Base-by-base conservation (phyloP, 1,140 invertebrate species). In the Bursaphelenchus mucronatus region DNA sequence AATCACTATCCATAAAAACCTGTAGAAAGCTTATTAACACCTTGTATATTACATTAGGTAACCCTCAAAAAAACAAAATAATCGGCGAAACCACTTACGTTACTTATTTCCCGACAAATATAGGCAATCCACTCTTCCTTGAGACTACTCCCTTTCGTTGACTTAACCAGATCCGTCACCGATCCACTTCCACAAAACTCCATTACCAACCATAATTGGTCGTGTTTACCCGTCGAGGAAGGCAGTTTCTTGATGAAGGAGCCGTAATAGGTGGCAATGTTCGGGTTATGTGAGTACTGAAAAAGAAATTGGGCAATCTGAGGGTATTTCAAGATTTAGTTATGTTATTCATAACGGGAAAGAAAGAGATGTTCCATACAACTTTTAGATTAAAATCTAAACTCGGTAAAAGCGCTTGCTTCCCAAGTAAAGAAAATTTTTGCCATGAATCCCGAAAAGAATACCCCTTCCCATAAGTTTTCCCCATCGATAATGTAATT, bases 71-170 rank as follows among this genome's bases (percentile, higher is more conserved):
- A 30, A 30, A 30, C 30, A 30, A 30, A 30, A 30, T 13, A 59
- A 59, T 4, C 4, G 8, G 57, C n/a, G 4, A n/a, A 30, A 39
- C 7, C 56, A n/a, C 45, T 17, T 66, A 75, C 70, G 39, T 54
- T 87, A 56, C 96, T 85, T 71, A 97, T 97, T 85, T 99, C 96
- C 69, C 94, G 86, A 82, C 92, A 97, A 73, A 99, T 94, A 82
- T 98, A 99, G 49, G 96, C 94, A 81, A 99, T 99, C 94, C 96
- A 99, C 85, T 99, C 96, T 85, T 99, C 96, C 84, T 97, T 98
- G 53, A 99, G 84, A 70, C 90, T 91, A 81, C 94, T 92, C 21
- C 94, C 93, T 85, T 97, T 97, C 44, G 94, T 97, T 63, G 92
- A 94, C 86, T 99, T 99, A 47, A 99, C 94, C 79, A 99, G 86